Base-by-base conservation (phyloP, 2,888 invertebrate genomes). In the Xylophagus ater region DNA sequence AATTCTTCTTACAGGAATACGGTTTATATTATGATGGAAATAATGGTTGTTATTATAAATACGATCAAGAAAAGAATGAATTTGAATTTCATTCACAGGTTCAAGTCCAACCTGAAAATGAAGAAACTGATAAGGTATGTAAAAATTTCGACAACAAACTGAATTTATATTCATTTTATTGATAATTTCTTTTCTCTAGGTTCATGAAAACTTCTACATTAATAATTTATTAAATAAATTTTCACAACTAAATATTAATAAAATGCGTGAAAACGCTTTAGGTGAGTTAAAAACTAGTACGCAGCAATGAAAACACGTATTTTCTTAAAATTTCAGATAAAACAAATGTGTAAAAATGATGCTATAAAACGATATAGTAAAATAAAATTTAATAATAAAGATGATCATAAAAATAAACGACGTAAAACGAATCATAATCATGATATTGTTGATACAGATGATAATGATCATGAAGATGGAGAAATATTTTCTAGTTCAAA, bases 21-120 rank as follows among this genome's bases (percentile, higher is more conserved):
- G 82, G 85, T 2, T 68, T 93, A 19, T 92, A 90, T 59, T 94
- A 92, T 57, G 89, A 93, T 62, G 84, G 86, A 5, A 78, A 81
- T 47, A 80, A 79, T 20, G 82, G 83, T 3, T 84, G 79, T 39
- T 93, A 92, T 60, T 83, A 88, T 55, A 75, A 72, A 52, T 92
- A 85, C 57, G 81, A 90, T 51, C 73, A 80, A 49, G 74, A 77
- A 20, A 81, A 75, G 36, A 73, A 83, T 52, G 67, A 73, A 23
- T 89, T 86, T 62, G 75, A 78, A 41, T 86, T 83, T 60, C 84
- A 89, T 62, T 87, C 86, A 3, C 83, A 82, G 65, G 75, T 78
- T 3, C 71, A 74, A 52, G 65, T 68, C 40, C 53, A 55, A 49
- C 34, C 49, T 10, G 14, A 28, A 40, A 40, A 42, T 25, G 40